phyloP scores from a whole-genome alignment of 2,888 invertebrate species.

The Harpalus rufipes region DNA sequence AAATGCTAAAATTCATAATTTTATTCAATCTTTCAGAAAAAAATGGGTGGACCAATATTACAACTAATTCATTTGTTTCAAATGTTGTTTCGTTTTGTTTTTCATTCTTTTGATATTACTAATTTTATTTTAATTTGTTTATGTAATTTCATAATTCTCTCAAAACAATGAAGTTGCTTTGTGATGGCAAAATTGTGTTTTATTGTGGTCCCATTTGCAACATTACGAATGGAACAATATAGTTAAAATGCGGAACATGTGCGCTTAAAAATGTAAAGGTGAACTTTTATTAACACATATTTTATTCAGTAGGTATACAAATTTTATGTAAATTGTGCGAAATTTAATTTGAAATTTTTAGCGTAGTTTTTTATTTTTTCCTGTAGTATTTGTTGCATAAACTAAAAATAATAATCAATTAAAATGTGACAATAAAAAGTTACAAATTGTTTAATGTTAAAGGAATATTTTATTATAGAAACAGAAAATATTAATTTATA shows the following conservation, averaged over 20 bases:
- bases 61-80: too few relatives aligned
- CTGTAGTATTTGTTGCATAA: too few relatives aligned
- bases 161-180: background rate
- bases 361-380: too few relatives aligned
- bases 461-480: too few relatives aligned
- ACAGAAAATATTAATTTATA: too few relatives aligned
- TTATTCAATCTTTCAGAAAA: too few relatives aligned
- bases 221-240: background rate
- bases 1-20: too few relatives aligned
- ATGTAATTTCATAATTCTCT: background rate
- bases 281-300: background rate
- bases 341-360: too few relatives aligned
- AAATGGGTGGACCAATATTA: too few relatives aligned
- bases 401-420: too few relatives aligned
- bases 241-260: background rate
- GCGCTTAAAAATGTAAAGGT: background rate
- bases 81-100: background rate
- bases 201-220: background rate
- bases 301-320: background rate
- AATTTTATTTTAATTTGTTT: background rate
- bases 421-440: too few relatives aligned
- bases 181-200: background rate
- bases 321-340: background rate
- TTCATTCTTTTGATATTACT: background rate
- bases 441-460: too few relatives aligned